A percentile compares a stretch with the other conserved stretches of the same genome.
phyloP scores from a whole-genome alignment of 2,797 vertebrate species.

The Rhinatrema bivittatum region DNA sequence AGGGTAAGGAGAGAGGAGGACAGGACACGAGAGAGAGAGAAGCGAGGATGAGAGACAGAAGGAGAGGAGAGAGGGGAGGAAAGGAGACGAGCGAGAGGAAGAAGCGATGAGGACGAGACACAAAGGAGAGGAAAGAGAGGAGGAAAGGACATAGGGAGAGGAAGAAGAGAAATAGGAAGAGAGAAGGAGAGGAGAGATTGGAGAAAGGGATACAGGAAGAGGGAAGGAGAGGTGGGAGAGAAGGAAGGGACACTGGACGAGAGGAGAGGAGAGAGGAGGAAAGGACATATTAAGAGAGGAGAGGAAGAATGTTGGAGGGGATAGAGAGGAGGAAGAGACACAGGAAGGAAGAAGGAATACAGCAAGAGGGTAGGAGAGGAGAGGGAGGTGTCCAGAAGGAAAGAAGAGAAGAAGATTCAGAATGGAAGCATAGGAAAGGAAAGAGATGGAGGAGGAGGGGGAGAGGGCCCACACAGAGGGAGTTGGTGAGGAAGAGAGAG shows the following conservation, averaged over 20 bases:
- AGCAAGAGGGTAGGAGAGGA: constrained; percentile 10
- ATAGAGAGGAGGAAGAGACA: constrained; percentile 25
- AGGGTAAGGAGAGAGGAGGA: not conserved
- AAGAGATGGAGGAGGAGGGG: no score
- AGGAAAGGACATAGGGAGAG: not conserved
- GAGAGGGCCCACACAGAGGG: no score
- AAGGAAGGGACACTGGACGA: no score
- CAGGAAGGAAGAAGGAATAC: not conserved
- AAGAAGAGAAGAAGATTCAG: no score
- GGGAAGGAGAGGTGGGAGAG: not conserved
- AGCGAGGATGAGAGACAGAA: constrained; percentile 11
- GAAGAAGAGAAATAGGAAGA: no score
- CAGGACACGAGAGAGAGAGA: constrained; percentile 20
- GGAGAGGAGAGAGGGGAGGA: constrained; percentile 24
- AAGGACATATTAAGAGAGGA: not conserved
- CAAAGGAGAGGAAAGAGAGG: no score
- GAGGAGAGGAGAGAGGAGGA: not conserved
- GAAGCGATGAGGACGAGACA: no score
- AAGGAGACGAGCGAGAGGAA: no score
- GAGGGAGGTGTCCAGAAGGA: constrained; percentile 8
- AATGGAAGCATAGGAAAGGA: not conserved
- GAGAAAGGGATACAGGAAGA: constrained; percentile 10
- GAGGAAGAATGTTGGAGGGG: constrained; percentile 3
- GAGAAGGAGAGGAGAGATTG: constrained; percentile 16
- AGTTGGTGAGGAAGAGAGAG: no score